Evolutionary conservation across 2,797 vertebrate genomes (phyloP), one percentile per base, ranked within the genome.

Genomic region (Anableps anableps): DNA sequence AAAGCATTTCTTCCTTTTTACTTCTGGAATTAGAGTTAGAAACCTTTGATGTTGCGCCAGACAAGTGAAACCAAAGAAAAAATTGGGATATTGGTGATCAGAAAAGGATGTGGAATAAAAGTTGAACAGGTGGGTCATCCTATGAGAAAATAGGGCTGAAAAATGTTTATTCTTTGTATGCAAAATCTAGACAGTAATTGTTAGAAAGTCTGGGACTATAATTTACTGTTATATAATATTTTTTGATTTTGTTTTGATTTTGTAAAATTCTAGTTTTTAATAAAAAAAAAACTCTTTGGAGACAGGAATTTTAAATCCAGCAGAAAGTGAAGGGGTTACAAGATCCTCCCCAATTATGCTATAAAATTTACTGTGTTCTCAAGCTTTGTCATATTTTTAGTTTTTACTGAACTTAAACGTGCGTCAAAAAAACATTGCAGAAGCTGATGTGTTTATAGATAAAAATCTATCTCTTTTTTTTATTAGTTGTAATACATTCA

Each of bases 21-120:
- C 84, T 71, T 81, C 55, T 79, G 74, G 85, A 90, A 82, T 83
- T 23, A 19, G 38, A 90, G 75, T 89, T 91, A 91, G 89, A 89
- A 73, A 82, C 60, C 34, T 85, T 55, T 72, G 75, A 89, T 75
- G 72, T 36, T 0, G 36, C 36, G 79, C 51, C 82, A 88, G 91
- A 85, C 41, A 21, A 82, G 66, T 76, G 79, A 72, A 77, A 76
- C 66, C 58, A 0, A 26, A 77, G 50, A 66, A 77, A 84, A 81
- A 82, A 53, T 31, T 74, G 71, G 48, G 72, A 85, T 77, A 41
- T 84, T 1, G 77, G 43, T 29, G 55, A 64, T 58, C 60, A 60
- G 43, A 38, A 62, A 79, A 71, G 58, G 64, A 26, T 77, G 77
- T 23, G 21, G 45, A 76, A 45, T 23, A 62, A 55, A 79, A 75